Evolutionary conservation across 2,888 invertebrate species (phyloP).

Genomic region (Choreutis nemorana): DNA sequence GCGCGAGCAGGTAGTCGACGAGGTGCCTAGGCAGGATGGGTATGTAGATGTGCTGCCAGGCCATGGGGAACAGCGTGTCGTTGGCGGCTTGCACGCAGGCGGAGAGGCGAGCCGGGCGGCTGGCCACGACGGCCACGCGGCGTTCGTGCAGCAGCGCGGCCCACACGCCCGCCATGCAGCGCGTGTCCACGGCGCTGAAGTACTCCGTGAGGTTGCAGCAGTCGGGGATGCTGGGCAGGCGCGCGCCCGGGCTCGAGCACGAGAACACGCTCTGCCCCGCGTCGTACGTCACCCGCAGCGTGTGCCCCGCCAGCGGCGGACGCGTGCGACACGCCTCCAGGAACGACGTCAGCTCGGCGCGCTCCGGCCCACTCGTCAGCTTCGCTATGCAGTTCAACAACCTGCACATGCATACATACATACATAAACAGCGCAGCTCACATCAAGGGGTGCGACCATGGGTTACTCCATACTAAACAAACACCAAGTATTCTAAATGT

Average conservation of each 20-base stretch:
- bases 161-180: slow-evolving; percentile 95
- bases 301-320: slow-evolving; percentile 48
- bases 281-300: slow-evolving; percentile 42
- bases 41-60: slow-evolving; percentile 98
- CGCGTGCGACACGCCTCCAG: slow-evolving; percentile 45
- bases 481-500: too few species aligned
- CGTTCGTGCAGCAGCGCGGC: slow-evolving; percentile 95
- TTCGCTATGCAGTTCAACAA: slow-evolving; percentile 85
- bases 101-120: slow-evolving; percentile 86
- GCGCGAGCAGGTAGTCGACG: slow-evolving; percentile 90
- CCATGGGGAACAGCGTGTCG: slow-evolving; percentile 95
- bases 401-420: too few species aligned
- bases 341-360: slow-evolving; percentile 38
- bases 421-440: too few species aligned
- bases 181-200: slow-evolving; percentile 94
- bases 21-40: slow-evolving; percentile 91
- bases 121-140: slow-evolving; percentile 91
- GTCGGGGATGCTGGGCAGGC: slow-evolving; percentile 94
- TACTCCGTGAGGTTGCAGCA: slow-evolving; percentile 97
- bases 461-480: too few species aligned
- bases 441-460: too few species aligned
- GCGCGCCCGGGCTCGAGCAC: slow-evolving; percentile 81
- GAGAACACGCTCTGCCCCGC: slow-evolving; percentile 47
- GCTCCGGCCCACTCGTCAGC: slow-evolving; percentile 66
- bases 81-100: slow-evolving; percentile 95